Base-by-base conservation (phyloP, 30 jellyfish, hydroid and myxozoan genomes). In the Chrysaora quinquecirrha region DNA sequence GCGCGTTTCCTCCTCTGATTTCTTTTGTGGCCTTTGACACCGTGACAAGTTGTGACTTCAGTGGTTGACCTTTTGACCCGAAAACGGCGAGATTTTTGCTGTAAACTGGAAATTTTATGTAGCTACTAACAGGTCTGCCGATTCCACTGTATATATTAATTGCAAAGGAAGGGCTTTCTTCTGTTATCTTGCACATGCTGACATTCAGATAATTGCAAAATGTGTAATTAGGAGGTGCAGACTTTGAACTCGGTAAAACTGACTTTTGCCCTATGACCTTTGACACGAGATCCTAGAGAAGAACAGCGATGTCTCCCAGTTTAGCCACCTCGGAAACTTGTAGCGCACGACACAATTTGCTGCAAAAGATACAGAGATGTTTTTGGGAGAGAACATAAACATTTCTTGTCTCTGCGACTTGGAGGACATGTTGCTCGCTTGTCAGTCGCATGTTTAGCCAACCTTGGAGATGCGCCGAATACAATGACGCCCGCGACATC, bases 111-210 rank as follows among this genome's bases (percentile, higher is more conserved):
- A 92, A 62, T 25, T 91, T 73, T 9, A 86, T 78, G 32, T 73
- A 92, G 3, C 68, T 66, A 29, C 83, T 34, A 18, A 75, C 78
- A 1, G 89, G 83, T 46, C 98, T 83, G 31, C 84, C 97, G 38
- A 86, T 56, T 18, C 97, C 95, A 76, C 86, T 92, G 82, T 85
- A 92, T 28, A 76, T 61, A 58, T 76, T 86, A 22, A 92, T 83
- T 43, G 90, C 76, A 21, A 86, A 24, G 1, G 97, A 92, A 12
- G 70, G 16, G 33, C 79, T 63, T 38, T 82, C 71, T 60, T 92
- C 96, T 0, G 98, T 92, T 1, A 85, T 34, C 11, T 79, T 89
- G 54, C 98, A 92, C 0, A 80, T 87, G 48, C 98, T 92, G 61
- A 92, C 69, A 49, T 92, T 92, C 48, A 86, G 68, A 27, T 31